These are phyloP conservation scores for Pipistrellus nathusii DNA, from an alignment of 2,797 vertebrate genomes.

Conservation along the genomic window DNA sequence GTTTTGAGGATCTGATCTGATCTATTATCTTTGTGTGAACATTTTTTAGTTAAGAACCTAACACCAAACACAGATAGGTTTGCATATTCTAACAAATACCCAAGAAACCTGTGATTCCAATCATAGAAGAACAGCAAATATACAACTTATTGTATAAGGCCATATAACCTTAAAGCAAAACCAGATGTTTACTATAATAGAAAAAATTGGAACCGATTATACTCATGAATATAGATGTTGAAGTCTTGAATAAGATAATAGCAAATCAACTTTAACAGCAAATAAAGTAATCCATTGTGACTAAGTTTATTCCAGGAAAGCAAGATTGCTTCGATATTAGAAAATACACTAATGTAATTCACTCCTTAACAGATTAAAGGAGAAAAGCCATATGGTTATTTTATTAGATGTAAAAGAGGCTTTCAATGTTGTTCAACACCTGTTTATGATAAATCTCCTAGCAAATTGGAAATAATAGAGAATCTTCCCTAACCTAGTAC, in stretches of 20 bases:
- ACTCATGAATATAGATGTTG: not conserved
- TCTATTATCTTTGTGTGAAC: not conserved
- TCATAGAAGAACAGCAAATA: not conserved
- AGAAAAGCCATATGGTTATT: not conserved
- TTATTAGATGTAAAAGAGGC: not conserved
- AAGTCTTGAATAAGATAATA: not conserved
- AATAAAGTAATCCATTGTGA: not conserved
- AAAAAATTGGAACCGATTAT: not conserved
- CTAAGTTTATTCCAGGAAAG: not conserved
- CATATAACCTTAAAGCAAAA: slow-evolving; percentile 20
- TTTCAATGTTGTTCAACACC: not conserved
- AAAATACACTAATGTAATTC: not conserved
- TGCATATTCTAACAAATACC: not conserved
- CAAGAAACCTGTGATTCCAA: not conserved
- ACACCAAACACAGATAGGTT: not conserved
- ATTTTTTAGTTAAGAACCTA: not conserved
- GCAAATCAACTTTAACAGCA: not conserved
- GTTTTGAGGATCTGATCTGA: not conserved
- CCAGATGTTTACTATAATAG: not conserved
- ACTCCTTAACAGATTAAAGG: not conserved
- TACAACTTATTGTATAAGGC: not conserved
- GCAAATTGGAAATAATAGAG: not conserved
- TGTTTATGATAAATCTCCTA: not conserved
- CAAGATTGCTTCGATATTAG: not conserved
- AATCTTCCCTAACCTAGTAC: not conserved